Evolutionary conservation across 2,797 vertebrate genomes (phyloP).

Genomic region (Heteromormyrus szaboi): DNA sequence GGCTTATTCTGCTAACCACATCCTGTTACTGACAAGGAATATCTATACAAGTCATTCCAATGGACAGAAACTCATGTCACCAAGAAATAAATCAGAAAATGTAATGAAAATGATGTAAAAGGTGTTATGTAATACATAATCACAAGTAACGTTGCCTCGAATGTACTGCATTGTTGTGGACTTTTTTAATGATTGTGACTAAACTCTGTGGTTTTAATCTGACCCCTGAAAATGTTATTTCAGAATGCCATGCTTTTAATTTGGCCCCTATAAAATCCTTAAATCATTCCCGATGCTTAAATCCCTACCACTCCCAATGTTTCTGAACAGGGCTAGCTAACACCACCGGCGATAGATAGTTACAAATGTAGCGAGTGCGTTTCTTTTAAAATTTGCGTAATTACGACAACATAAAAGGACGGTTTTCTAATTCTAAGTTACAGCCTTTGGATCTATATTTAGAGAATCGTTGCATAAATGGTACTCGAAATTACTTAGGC

Average conservation of each 20-base stretch:
- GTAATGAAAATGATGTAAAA: background rate
- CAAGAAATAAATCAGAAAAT: slow-evolving; percentile 10
- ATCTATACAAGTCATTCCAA: background rate
- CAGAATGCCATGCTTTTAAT: background rate
- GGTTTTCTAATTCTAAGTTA: slow-evolving; percentile 22
- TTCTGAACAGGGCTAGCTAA: slow-evolving; percentile 37
- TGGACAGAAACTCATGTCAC: background rate
- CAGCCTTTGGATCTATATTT: slow-evolving; percentile 27
- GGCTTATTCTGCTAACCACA: slow-evolving; percentile 11
- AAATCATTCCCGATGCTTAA: slow-evolving; percentile 24
- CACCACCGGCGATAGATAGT: slow-evolving; percentile 21
- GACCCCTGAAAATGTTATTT: background rate
- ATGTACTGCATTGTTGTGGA: background rate
- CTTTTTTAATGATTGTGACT: background rate
- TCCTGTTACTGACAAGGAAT: slow-evolving; percentile 17
- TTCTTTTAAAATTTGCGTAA: slow-evolving; percentile 29
- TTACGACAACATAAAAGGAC: slow-evolving; percentile 38
- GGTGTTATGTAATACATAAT: background rate
- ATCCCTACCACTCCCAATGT: slow-evolving; percentile 26
- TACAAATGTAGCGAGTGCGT: slow-evolving; percentile 14
- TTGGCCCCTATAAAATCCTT: background rate
- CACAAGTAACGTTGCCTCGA: background rate
- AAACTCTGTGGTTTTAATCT: background rate
- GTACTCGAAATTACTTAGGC: slow-evolving; percentile 31
- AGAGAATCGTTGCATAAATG: slow-evolving; percentile 22